A percentile compares a stretch with the other conserved stretches of the same genome.
phyloP scores from a whole-genome alignment of 2,888 invertebrate species.

The Agonopterix heracliana region DNA sequence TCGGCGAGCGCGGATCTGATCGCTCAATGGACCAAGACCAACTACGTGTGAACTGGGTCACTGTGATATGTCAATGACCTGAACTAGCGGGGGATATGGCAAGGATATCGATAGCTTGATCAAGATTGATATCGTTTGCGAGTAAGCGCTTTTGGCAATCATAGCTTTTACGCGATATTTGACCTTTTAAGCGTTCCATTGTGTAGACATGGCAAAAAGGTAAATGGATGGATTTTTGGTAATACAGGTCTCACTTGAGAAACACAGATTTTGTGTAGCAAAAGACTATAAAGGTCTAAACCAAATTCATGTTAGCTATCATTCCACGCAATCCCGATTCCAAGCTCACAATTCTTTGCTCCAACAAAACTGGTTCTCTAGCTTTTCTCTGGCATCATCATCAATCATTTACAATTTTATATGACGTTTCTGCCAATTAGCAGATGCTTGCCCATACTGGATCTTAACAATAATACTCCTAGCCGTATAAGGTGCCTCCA shows the following conservation, averaged over 20 bases:
- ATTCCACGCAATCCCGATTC: too few species aligned
- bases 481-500: slow-evolving; percentile 46
- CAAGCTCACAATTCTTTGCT: too few species aligned
- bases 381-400: slow-evolving; percentile 14
- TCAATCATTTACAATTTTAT: slow-evolving; percentile 48
- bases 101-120: slow-evolving; percentile 17
- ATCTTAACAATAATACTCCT: slow-evolving; percentile 40
- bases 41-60: slow-evolving; percentile 66
- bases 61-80: slow-evolving; percentile 47
- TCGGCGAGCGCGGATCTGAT: slow-evolving; percentile 43
- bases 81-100: slow-evolving; percentile 10
- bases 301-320: too few species aligned
- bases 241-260: too few species aligned
- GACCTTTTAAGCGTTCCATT: too few species aligned
- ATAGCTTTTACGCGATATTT: too few species aligned
- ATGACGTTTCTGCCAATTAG: slow-evolving; percentile 64
- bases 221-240: too few species aligned
- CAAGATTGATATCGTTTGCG: not conserved
- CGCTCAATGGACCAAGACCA: slow-evolving; percentile 43
- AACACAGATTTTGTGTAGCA: too few species aligned
- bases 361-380: not conserved
- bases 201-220: too few species aligned
- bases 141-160: not conserved
- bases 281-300: too few species aligned
- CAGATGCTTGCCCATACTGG: slow-evolving; percentile 37